Percentiles rank a stretch among this genome's conserved stretches.
Evolutionary conservation across 2,888 invertebrate genomes (phyloP).

Genomic region (Cistogaster globosa): DNA sequence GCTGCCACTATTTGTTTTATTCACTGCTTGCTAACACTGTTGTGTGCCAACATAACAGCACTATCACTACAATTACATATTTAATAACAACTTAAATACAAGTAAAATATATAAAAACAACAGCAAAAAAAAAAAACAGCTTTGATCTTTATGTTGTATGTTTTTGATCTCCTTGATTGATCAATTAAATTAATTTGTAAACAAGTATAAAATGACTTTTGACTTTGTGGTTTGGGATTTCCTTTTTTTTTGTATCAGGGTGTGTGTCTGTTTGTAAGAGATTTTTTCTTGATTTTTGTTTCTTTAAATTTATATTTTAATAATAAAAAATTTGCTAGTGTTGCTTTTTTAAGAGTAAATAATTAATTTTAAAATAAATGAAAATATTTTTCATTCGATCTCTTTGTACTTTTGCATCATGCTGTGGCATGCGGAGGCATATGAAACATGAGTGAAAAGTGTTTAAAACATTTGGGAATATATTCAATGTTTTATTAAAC

Average conservation of each 20-base stretch:
- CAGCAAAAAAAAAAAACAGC: constrained; percentile 37
- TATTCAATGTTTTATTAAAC: background rate
- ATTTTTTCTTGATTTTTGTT: background rate
- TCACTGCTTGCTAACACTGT: constrained; percentile 47
- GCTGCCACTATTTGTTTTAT: constrained; percentile 42
- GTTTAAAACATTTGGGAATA: background rate
- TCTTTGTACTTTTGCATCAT: constrained; percentile 45
- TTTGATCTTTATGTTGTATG: constrained; percentile 72
- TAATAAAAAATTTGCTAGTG: constrained; percentile 64
- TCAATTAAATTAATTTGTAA: constrained; percentile 82
- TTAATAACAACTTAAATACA: constrained; percentile 36
- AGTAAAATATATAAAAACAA: constrained; percentile 30
- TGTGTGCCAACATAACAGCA: constrained; percentile 55
- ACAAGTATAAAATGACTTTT: constrained; percentile 75
- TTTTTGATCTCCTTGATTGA: constrained; percentile 81
- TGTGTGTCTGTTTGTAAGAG: background rate
- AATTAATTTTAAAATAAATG: constrained; percentile 64
- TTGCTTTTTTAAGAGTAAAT: constrained; percentile 58
- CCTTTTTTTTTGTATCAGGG: constrained; percentile 12
- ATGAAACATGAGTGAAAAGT: constrained; percentile 19
- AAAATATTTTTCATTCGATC: constrained; percentile 44
- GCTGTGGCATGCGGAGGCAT: constrained; percentile 35
- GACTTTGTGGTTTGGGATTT: constrained; percentile 63
- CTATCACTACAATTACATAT: background rate
- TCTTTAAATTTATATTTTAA: constrained; percentile 42